Base-by-base conservation (phyloP, 2,888 invertebrate genomes). In the Agrypnus murinus region DNA sequence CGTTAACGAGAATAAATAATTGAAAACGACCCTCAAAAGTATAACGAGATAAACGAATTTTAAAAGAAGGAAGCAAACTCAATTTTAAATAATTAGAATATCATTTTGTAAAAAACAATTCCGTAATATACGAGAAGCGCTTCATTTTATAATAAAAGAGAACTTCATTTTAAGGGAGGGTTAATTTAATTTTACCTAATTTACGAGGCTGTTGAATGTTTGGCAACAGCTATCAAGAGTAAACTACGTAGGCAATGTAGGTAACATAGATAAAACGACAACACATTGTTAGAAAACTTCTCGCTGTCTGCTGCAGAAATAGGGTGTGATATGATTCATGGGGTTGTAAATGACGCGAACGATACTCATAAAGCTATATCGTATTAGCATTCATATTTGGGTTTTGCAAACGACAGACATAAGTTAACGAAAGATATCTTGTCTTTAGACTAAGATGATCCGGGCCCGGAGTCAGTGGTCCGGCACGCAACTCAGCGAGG, bases 401-500 rank as follows among this genome's bases (percentile, higher is more conserved):
- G 31, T 60, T 45, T 31, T 60, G 60, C 43, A 45, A 46, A 32
- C 60, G 45, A 32, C 46, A 60, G 60, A 46, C 60, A 55, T 55
- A 55, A 55, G 34, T 55, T 36, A 40, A 15, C 43, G 43, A 59
- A 36, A 59, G 43, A 43, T 40, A 46, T 12, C 32, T 32, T 32
- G 45, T 59, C 43, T 25, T 59, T 25, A 40, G 14, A 15, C 10
- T 31, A 46, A n/a, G 60, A 43, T 38, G 38, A 58, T 58, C 38
- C 58, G 58, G 25, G 50, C 46, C 53, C 50, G 50, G 50, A 60
- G 65, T 48, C 31, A 46, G 36, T 55, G 46, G 62, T 55, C 59
- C 45, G 73, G 73, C 77, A 76, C 71, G 73, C 75, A 71, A 53
- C n/a, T 50, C 50, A 45, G 55, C 12, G 59, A 48, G 70, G 77